Evolutionary conservation across 2,113 vertebrate genomes (phyloP), one percentile per base, ranked within the genome.

Genomic region (Chamaetylas fuelleborni): DNA sequence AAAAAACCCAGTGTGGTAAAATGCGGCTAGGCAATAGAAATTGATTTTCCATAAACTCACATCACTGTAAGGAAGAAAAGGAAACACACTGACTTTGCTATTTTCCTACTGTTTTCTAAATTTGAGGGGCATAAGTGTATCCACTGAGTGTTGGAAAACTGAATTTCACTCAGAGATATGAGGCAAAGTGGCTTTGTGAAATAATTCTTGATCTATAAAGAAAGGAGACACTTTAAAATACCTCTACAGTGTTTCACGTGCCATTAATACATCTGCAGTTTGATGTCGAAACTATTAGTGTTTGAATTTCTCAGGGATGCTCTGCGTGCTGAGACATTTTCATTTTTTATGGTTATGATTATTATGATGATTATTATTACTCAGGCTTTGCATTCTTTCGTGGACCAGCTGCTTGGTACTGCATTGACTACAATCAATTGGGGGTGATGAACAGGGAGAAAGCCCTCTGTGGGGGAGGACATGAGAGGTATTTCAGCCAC

Each of bases 81-180:
- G 61, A 78, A 92, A 20, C 16, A 61, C 48, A 47, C 8, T 50
- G n/a, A 14, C 69, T 87, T 92, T 76, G 40, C 42, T 92, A 60
- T 93, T 96, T 97, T 97, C 85, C 89, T 91, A 19, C 90, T 96
- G 53, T 84, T 82, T 94, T 88, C 82, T 89, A 88, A 91, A 94
- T 94, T 57, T 36, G 26, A 14, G 48, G 72, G 9, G 25, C 17
- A 14, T 48, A 78, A 51, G 29, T 86, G 70, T 94, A 73, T 92
- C 88, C 42, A 57, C 0, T 69, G 31, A 83, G 90, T 91, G 47
- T 57, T 7, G 3, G n/a, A 93, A 96, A 84, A 62, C 12, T 57
- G 73, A 91, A 36, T 73, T 33, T 77, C 33, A 76, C 48, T 33
- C 34, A 14, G 45, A 77, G 34, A 36, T 20, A 13, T 2, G 20